Conservation (phyloP, 2,797 vertebrate species). For the Lacerta agilis region DNA sequence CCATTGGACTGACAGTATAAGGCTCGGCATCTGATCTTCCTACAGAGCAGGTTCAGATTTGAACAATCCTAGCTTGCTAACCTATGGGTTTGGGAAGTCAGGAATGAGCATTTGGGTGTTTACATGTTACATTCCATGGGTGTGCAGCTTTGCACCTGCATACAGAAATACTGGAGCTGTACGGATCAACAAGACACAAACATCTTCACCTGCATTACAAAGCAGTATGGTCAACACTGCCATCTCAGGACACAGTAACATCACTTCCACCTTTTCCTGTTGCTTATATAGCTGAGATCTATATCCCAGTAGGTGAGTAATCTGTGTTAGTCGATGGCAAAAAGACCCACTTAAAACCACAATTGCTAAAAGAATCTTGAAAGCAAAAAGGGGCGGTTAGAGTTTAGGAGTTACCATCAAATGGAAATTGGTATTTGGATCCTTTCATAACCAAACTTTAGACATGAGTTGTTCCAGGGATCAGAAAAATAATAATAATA, state of each 20-base stretch:
- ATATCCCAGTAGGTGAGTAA: background rate
- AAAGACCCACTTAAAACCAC: background rate
- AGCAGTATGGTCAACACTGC: background rate
- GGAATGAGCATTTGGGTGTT: background rate
- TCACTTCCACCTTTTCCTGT: background rate
- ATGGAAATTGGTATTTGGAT: background rate
- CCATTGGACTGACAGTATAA: background rate
- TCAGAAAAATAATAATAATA: slow-evolving; percentile 17
- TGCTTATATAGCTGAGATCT: background rate
- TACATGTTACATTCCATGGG: no score
- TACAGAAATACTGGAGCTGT: no score
- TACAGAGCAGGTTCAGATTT: background rate
- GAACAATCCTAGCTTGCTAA: background rate
- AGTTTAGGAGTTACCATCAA: background rate
- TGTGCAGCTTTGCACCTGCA: no score
- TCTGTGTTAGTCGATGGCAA: background rate
- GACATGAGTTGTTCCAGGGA: background rate
- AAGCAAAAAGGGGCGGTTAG: background rate
- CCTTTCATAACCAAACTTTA: slow-evolving; percentile 36
- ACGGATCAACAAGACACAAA: no score
- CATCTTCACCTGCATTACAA: background rate
- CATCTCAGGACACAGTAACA: background rate
- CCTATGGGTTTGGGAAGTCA: background rate
- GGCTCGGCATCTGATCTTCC: background rate
- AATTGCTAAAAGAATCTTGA: background rate